Evolutionary conservation across 2,797 vertebrate species (phyloP).

Genomic region (Leptodactylus fallax): DNA sequence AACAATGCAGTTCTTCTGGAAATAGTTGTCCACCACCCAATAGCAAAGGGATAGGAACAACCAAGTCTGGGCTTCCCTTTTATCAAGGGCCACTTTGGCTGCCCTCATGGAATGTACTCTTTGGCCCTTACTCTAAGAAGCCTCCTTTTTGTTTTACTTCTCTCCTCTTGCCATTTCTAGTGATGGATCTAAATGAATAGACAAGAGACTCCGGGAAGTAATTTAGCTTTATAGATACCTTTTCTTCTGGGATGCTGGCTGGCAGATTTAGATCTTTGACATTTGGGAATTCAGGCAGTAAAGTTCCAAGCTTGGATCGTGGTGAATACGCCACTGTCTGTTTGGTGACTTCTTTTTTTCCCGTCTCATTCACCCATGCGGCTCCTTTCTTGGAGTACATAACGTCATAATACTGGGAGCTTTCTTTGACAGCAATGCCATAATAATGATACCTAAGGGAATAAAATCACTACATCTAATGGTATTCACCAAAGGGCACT

Average conservation of each 20-base stretch:
- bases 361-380: conserved; percentile 97
- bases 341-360: conserved; percentile 99
- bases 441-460: conserved; percentile 95
- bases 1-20: too few species aligned
- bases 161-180: background rate
- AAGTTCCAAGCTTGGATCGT: conserved; percentile 97
- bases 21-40: too few species aligned
- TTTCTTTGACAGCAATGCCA: conserved; percentile 97
- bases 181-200: conserved; percentile 3
- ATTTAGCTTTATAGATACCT: conserved; percentile 88
- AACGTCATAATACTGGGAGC: conserved; percentile 97
- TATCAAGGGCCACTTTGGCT: too few species aligned
- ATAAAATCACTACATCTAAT: background rate
- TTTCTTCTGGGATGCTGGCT: conserved; percentile 96
- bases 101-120: too few species aligned
- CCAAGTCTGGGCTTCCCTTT: too few species aligned
- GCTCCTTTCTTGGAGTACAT: conserved; percentile 99
- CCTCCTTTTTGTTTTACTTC: background rate
- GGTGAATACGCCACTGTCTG: conserved; percentile 99
- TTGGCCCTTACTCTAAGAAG: background rate
- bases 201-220: conserved; percentile 71
- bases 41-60: too few species aligned
- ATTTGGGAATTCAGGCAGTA: conserved; percentile 99
- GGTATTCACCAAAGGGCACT: background rate
- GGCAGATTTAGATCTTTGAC: conserved; percentile 99